These are phyloP conservation scores for Tychaedon coryphoeus DNA, from an alignment of 2,113 vertebrate genomes.

Conservation along the genomic window DNA sequence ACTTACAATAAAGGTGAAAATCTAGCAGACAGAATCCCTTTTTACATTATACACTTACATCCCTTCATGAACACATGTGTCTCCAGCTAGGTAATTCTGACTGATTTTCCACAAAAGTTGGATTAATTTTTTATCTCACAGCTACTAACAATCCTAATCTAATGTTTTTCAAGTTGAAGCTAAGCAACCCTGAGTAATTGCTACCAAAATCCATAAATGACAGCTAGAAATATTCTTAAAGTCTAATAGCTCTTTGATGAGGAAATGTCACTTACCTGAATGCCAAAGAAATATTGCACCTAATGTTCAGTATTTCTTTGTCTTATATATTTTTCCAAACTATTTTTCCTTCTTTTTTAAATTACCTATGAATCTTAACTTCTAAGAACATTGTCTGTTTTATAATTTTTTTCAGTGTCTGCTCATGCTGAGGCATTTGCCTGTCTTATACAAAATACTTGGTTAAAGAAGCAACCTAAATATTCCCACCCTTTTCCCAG, in stretches of 20 bases:
- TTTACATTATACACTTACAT: neutral
- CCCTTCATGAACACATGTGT: neutral
- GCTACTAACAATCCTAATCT: neutral
- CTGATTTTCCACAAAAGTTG: neutral
- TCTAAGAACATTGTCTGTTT: neutral
- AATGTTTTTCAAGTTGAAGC: neutral
- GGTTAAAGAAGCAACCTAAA: neutral
- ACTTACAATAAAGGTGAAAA: neutral
- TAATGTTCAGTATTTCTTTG: neutral
- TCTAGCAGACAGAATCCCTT: neutral
- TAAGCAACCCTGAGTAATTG: neutral
- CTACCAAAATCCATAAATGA: neutral
- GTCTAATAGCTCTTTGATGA: neutral
- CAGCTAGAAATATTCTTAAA: neutral
- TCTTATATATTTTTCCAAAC: neutral
- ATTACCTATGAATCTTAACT: neutral
- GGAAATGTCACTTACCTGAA: neutral
- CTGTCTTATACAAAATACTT: neutral
- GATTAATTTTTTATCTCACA: neutral
- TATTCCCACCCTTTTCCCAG: neutral
- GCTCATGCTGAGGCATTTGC: neutral
- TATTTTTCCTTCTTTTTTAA: accelerated
- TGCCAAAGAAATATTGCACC: neutral
- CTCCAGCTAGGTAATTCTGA: neutral
- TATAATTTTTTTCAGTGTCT: neutral